phyloP scores from a whole-genome alignment of 2,888 invertebrate genomes.

The Trichogramma evanescens region DNA sequence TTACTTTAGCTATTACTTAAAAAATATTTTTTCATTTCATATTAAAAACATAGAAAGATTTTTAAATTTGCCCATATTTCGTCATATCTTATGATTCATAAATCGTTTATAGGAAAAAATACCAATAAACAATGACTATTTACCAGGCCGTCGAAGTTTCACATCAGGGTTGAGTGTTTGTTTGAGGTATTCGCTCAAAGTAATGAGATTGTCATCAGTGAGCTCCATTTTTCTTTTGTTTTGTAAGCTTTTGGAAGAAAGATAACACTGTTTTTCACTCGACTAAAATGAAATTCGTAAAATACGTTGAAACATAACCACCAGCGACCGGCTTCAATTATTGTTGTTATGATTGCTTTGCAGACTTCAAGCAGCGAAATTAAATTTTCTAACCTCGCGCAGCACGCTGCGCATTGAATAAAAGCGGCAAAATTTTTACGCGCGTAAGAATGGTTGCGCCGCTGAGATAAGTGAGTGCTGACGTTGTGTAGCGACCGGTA shows the following conservation, averaged over 20 bases:
- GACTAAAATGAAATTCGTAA: conserved; percentile 6
- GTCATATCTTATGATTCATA: too few relatives aligned
- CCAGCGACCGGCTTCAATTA: too few relatives aligned
- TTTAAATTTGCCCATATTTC: too few relatives aligned
- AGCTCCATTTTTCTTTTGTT: conserved; percentile 65
- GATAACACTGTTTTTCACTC: neutral
- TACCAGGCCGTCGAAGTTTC: conserved; percentile 76
- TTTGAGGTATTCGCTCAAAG: conserved; percentile 75
- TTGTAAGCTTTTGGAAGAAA: neutral
- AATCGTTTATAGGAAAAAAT: neutral
- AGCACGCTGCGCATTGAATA: neutral
- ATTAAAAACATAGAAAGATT: too few relatives aligned
- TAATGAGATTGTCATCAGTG: conserved; percentile 75
- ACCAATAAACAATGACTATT: conserved; percentile 24
- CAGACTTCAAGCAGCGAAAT: neutral
- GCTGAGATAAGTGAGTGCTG: too few relatives aligned
- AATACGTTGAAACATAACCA: conserved; percentile 1
- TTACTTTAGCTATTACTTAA: neutral
- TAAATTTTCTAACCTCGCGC: conserved; percentile 17
- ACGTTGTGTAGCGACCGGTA: neutral
- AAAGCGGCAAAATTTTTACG: too few relatives aligned
- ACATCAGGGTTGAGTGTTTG: conserved; percentile 83
- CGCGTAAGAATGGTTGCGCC: too few relatives aligned
- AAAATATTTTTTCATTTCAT: neutral
- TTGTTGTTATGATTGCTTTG: too few relatives aligned